Evolutionary conservation across 2,797 vertebrate species (phyloP).

Genomic region (Cottoperca gobio): DNA sequence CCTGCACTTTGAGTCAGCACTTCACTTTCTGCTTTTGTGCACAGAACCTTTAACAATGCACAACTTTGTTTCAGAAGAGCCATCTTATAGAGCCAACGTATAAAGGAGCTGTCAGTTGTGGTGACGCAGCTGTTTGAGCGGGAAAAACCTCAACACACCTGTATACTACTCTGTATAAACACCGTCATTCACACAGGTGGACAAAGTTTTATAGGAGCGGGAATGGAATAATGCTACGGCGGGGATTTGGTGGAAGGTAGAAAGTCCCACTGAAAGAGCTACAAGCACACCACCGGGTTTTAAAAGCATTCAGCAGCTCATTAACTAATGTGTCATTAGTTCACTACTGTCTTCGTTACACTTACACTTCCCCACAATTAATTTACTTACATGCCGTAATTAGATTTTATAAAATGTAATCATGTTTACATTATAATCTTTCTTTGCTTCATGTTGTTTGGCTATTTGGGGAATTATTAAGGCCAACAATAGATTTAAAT

Average conservation of each 20-base stretch:
- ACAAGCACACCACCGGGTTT: not conserved
- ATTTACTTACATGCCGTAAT: not conserved
- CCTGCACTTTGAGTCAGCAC: slow-evolving; percentile 67
- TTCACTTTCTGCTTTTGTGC: slow-evolving; percentile 39
- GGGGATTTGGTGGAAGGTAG: slow-evolving; percentile 29
- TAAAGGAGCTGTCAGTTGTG: slow-evolving; percentile 61
- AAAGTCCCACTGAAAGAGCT: slow-evolving; percentile 14
- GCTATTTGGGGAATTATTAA: slow-evolving; percentile 16
- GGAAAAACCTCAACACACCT: slow-evolving; percentile 63
- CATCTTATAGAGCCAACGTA: not conserved
- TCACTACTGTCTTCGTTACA: not conserved
- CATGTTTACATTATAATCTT: slow-evolving; percentile 1
- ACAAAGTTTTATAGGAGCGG: slow-evolving; percentile 39
- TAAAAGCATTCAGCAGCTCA: slow-evolving; percentile 7
- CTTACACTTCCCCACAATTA: not conserved
- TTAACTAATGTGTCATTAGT: not conserved
- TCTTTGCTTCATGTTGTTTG: not conserved
- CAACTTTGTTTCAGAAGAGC: slow-evolving; percentile 58
- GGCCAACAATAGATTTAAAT: not conserved
- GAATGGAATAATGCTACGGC: slow-evolving; percentile 20
- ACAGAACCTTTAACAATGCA: slow-evolving; percentile 51
- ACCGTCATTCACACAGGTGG: slow-evolving; percentile 56
- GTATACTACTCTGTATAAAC: slow-evolving; percentile 36
- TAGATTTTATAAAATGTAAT: slow-evolving; percentile 3
- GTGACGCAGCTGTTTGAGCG: slow-evolving; percentile 46